Conservation (phyloP, 2,888 invertebrate species). For the Creontiades dilutus region DNA sequence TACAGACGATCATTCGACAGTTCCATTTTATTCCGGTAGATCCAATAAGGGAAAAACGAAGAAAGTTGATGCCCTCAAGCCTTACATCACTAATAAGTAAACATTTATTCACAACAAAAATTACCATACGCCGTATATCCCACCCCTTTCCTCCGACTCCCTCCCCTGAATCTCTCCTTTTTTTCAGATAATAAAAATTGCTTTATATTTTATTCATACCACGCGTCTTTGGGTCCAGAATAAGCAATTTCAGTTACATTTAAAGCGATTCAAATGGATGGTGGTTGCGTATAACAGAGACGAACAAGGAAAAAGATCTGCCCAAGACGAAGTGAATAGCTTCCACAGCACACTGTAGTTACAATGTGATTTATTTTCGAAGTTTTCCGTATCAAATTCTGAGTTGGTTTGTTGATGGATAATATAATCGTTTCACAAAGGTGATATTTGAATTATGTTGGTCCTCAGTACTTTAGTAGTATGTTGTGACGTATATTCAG, state of each 20-base stretch:
- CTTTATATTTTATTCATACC: constrained; percentile 74
- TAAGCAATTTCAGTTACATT: constrained; percentile 69
- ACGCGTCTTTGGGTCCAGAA: constrained; percentile 68
- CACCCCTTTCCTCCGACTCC: neutral
- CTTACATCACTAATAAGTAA: constrained; percentile 68
- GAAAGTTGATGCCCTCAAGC: constrained; percentile 61
- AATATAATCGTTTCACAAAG: no score
- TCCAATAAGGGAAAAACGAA: constrained; percentile 52
- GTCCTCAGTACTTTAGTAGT: no score
- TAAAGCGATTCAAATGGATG: constrained; percentile 62
- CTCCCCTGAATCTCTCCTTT: constrained; percentile 38
- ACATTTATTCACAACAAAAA: constrained; percentile 70
- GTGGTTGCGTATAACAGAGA: constrained; percentile 4
- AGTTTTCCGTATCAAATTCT: no score
- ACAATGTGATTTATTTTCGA: no score
- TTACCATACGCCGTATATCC: constrained; percentile 67
- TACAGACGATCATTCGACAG: constrained; percentile 21
- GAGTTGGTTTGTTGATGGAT: no score
- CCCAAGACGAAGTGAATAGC: no score
- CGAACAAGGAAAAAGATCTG: neutral
- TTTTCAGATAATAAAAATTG: constrained; percentile 74
- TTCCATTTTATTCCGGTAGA: constrained; percentile 38
- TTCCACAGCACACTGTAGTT: no score
- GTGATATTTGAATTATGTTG: no score
- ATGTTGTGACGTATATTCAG: no score